These are phyloP conservation scores for Coracopsis vasa DNA, from an alignment of 2,113 vertebrate species.

Conservation along the genomic window DNA sequence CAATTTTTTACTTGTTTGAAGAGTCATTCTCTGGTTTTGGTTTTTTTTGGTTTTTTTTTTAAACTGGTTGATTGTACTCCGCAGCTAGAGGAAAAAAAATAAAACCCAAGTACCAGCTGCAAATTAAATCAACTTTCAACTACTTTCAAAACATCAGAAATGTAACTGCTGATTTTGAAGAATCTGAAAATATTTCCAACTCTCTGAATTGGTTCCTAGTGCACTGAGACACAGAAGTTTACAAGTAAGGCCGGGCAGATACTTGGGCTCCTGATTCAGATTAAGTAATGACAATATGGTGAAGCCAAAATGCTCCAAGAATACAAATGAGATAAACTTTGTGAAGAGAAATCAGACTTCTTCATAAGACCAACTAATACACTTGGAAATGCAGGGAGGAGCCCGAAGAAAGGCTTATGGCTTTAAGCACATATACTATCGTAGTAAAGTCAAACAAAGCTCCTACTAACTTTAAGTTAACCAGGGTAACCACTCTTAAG, in stretches of 20 bases:
- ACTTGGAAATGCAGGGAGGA: not conserved
- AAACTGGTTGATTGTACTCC: constrained; percentile 9
- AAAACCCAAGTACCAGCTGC: constrained; percentile 17
- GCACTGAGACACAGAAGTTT: not conserved
- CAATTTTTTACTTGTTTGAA: not conserved
- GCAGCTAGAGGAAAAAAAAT: constrained; percentile 34
- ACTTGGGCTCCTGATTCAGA: not conserved
- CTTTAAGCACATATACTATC: not conserved
- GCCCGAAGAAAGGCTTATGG: not conserved
- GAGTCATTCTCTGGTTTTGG: not conserved
- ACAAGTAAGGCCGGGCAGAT: not conserved
- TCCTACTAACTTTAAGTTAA: not conserved
- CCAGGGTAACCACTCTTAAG: not conserved
- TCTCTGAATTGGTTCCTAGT: constrained; percentile 19
- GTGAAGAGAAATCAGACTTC: not conserved
- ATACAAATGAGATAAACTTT: not conserved
- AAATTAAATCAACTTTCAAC: constrained; percentile 49
- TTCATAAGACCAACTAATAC: not conserved
- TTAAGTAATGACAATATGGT: not conserved
- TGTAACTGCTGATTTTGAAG: constrained; percentile 63
- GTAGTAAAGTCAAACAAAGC: not conserved
- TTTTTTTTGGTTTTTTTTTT: not conserved
- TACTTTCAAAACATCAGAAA: constrained; percentile 63
- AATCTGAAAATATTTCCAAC: constrained; percentile 56
- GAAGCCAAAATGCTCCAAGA: not conserved